A percentile compares a stretch with the other conserved stretches of the same genome.
Evolutionary conservation across 1,140 invertebrate genomes (phyloP).

Genomic region (Scylla paramamosain): DNA sequence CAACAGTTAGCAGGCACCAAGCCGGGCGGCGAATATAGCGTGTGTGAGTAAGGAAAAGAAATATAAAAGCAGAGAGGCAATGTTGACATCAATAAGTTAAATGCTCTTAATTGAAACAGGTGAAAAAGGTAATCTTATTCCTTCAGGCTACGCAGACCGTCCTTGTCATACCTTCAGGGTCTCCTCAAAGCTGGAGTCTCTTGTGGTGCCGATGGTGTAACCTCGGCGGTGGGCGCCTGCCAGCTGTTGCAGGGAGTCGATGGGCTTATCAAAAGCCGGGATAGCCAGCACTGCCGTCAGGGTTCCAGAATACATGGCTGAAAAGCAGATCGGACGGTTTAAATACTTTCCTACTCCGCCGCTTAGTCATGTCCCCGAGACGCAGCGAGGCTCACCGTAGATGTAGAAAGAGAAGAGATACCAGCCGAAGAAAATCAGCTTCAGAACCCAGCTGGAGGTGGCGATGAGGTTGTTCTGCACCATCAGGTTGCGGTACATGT

Average conservation of each 20-base stretch:
- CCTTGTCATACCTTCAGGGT: constrained; percentile 35
- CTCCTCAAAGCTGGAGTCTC: constrained; percentile 60
- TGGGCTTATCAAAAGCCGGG: constrained; percentile 49
- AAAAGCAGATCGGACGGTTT: neutral
- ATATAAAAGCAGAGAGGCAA: too few relatives aligned
- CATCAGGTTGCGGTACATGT: constrained; percentile 28
- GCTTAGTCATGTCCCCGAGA: neutral
- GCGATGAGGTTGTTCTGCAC: constrained; percentile 24
- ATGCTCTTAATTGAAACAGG: too few relatives aligned
- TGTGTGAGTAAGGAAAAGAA: neutral
- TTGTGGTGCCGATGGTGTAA: constrained; percentile 50
- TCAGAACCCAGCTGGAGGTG: neutral
- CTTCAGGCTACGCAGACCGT: neutral
- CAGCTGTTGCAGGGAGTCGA: constrained; percentile 54
- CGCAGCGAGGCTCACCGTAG: neutral
- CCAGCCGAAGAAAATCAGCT: constrained; percentile 33
- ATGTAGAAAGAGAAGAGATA: constrained; percentile 47
- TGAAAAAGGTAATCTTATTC: too few relatives aligned
- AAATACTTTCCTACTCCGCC: neutral
- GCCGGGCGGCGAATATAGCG: neutral
- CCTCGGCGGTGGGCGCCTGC: constrained; percentile 14
- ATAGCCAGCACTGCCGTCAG: constrained; percentile 55
- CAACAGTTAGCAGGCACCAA: neutral
- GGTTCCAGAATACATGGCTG: constrained; percentile 62
- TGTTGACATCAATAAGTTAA: too few relatives aligned